Evolutionary conservation across 2,113 vertebrate genomes (phyloP).

Genomic region (Notechis scutatus): DNA sequence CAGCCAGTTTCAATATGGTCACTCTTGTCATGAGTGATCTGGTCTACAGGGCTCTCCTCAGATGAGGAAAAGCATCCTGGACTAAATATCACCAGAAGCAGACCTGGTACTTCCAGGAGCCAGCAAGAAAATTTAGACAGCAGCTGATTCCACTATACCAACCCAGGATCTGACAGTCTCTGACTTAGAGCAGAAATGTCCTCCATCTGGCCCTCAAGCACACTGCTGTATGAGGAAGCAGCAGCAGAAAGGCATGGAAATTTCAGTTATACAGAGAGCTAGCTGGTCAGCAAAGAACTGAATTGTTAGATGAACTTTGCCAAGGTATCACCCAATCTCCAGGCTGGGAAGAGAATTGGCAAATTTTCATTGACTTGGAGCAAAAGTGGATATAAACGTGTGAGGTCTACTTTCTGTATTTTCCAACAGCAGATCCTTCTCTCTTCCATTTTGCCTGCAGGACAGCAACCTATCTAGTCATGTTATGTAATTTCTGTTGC

Average conservation of each 20-base stretch:
- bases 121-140: background rate
- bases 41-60: background rate
- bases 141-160: background rate
- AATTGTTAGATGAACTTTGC: background rate
- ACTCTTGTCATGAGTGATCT: background rate
- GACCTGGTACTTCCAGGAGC: background rate
- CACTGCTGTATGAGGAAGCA: background rate
- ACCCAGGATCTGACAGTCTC: background rate
- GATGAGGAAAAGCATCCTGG: background rate
- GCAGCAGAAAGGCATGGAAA: background rate
- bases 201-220: background rate
- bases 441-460: background rate
- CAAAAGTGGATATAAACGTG: background rate
- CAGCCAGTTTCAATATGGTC: background rate
- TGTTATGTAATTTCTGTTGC: background rate
- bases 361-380: background rate
- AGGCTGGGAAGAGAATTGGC: background rate
- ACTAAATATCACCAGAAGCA: background rate
- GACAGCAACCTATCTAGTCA: background rate
- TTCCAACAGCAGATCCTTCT: background rate
- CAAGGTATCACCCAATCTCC: background rate
- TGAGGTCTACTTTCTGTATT: background rate
- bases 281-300: background rate
- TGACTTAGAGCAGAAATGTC: background rate
- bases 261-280: background rate